These are phyloP conservation scores for Melolontha melolontha DNA, from an alignment of 2,888 invertebrate species.

Conservation along the genomic window DNA sequence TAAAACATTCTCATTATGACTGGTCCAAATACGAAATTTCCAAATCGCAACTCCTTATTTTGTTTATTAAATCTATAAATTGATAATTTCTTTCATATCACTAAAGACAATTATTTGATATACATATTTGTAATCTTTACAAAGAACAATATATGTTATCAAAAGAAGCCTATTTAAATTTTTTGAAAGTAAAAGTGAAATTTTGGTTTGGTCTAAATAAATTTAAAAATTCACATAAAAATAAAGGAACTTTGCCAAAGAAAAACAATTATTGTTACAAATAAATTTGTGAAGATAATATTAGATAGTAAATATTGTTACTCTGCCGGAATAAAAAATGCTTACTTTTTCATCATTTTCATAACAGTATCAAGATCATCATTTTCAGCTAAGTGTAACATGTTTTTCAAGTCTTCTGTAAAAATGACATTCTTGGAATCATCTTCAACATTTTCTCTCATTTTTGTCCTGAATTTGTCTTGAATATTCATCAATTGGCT, in stretches of 20 bases:
- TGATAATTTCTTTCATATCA: too few species aligned
- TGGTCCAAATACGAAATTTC: conserved; percentile 85
- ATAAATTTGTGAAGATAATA: too few species aligned
- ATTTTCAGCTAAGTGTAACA: conserved; percentile 77
- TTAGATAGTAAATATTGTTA: too few species aligned
- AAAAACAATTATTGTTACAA: too few species aligned
- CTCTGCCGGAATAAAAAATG: background rate
- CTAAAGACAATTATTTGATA: too few species aligned
- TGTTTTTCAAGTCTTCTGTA: conserved; percentile 87
- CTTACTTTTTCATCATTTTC: conserved; percentile 79
- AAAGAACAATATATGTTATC: too few species aligned
- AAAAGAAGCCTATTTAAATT: too few species aligned
- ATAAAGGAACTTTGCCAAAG: too few species aligned
- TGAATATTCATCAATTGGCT: conserved; percentile 73
- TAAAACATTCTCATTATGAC: conserved; percentile 85
- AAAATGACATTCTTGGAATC: conserved; percentile 77
- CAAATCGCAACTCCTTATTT: conserved; percentile 78
- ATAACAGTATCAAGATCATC: conserved; percentile 74
- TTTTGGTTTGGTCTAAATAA: too few species aligned
- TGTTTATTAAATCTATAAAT: conserved; percentile 77
- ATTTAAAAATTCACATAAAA: too few species aligned
- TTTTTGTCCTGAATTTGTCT: conserved; percentile 78
- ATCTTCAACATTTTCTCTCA: conserved; percentile 73
- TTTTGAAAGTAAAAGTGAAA: too few species aligned
- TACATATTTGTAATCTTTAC: too few species aligned